phyloP scores from a whole-genome alignment of 1,140 invertebrate species.

The Neuroterus valhalla region DNA sequence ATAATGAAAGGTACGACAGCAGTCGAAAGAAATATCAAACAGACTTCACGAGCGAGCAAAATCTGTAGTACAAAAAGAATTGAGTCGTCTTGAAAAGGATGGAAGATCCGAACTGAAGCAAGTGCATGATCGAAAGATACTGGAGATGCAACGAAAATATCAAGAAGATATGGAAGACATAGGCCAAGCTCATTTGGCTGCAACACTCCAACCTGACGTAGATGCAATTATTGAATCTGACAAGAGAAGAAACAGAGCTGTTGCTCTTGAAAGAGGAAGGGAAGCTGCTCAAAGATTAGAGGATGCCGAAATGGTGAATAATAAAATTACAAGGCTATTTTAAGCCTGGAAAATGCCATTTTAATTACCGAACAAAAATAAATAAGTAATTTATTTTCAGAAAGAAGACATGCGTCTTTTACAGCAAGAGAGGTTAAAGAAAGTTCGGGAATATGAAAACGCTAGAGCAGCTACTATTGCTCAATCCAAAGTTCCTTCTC shows the following conservation, averaged over 20 bases:
- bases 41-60: constrained; percentile 72
- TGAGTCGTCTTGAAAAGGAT: constrained; percentile 69
- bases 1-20: constrained; percentile 72
- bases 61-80: constrained; percentile 67
- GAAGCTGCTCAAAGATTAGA: constrained; percentile 66
- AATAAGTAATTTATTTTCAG: constrained; percentile 14
- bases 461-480: constrained; percentile 69
- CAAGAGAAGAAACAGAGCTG: constrained; percentile 61
- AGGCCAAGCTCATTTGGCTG: constrained; percentile 72
- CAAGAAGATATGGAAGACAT: constrained; percentile 74
- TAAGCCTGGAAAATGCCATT: constrained; percentile 23
- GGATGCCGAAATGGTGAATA: constrained; percentile 53
- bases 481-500: constrained; percentile 48
- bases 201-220: constrained; percentile 65
- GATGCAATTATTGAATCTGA: constrained; percentile 59
- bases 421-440: constrained; percentile 64
- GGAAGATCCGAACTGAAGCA: constrained; percentile 66
- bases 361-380: too few relatives aligned
- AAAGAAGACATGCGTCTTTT: constrained; percentile 54
- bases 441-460: constrained; percentile 74
- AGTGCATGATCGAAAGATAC: constrained; percentile 70
- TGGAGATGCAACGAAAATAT: constrained; percentile 73
- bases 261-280: constrained; percentile 68
- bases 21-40: constrained; percentile 75
- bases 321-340: constrained; percentile 31